A percentile compares a stretch with the other conserved stretches of the same genome.
Evolutionary conservation across 2,113 vertebrate genomes (phyloP).

Genomic region (Hassar affinis): DNA sequence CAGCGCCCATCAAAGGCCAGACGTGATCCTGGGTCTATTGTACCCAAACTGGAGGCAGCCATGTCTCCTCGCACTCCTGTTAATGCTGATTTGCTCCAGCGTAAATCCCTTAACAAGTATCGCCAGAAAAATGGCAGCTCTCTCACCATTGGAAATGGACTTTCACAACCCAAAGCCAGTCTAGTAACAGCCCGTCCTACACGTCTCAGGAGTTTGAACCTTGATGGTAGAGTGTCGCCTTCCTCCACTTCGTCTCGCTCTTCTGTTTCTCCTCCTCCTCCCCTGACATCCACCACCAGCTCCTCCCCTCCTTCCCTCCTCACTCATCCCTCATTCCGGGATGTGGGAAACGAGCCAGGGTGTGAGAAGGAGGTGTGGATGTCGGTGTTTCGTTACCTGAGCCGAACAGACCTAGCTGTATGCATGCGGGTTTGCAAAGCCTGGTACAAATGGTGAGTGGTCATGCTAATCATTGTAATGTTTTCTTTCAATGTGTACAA

Average conservation of each 20-base stretch:
- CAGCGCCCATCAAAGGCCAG: conserved; percentile 85
- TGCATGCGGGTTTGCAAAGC: conserved; percentile 98
- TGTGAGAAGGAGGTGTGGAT: conserved; percentile 95
- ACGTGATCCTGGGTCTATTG: conserved; percentile 87
- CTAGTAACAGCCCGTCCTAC: conserved; percentile 50
- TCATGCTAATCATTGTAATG: not conserved
- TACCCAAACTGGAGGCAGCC: conserved; percentile 92
- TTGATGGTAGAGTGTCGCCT: conserved; percentile 48
- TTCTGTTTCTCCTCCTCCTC: conserved; percentile 47
- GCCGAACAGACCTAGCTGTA: conserved; percentile 85
- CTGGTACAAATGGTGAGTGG: conserved; percentile 96
- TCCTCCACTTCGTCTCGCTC: conserved; percentile 69
- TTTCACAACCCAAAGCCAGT: conserved; percentile 61
- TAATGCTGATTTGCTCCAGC: conserved; percentile 71
- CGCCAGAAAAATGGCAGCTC: conserved; percentile 57
- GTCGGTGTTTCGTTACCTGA: conserved; percentile 91
- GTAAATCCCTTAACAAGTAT: conserved; percentile 80
- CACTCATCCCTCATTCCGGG: conserved; percentile 69
- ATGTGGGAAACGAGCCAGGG: conserved; percentile 68
- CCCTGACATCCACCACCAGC: conserved; percentile 39
- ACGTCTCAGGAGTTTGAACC: conserved; percentile 54
- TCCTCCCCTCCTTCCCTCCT: conserved; percentile 63
- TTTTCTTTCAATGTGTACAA: not conserved
- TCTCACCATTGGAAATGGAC: conserved; percentile 64
- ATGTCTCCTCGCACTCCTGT: conserved; percentile 71